A percentile compares a stretch with the other conserved stretches of the same genome.
Evolutionary conservation across 2,797 vertebrate genomes (phyloP).

Genomic region (Melopsittacus undulatus): DNA sequence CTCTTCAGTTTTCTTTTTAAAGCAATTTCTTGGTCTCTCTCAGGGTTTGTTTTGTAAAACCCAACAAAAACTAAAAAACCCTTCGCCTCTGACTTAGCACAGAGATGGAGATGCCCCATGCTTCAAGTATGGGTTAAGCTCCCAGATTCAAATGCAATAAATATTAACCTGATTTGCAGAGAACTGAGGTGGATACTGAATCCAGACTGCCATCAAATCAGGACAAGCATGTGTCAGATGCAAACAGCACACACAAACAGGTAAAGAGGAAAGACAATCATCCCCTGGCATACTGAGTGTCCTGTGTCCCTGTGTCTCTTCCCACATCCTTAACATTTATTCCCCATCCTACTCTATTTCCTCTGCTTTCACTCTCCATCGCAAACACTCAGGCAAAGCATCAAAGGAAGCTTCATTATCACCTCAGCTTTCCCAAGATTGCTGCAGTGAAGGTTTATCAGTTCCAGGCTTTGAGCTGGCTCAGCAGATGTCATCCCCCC

Average conservation of each 20-base stretch:
- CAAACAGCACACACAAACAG: not conserved
- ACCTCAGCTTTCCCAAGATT: not conserved
- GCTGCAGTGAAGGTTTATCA: not conserved
- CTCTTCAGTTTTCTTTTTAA: conserved; percentile 54
- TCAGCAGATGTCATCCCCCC: not conserved
- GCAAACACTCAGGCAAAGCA: not conserved
- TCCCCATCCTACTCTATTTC: not conserved
- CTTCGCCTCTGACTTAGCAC: not conserved
- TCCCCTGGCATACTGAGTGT: not conserved
- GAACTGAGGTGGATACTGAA: accelerated
- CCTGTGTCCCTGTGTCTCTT: not conserved
- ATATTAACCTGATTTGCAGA: not conserved
- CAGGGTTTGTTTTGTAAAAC: conserved; percentile 2
- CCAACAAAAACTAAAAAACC: conserved; percentile 5
- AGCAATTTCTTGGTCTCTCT: conserved; percentile 44
- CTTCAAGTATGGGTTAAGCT: not conserved
- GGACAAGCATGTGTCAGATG: accelerated
- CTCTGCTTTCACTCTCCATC: not conserved
- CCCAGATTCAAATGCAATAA: not conserved
- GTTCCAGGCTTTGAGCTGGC: not conserved
- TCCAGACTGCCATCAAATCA: not conserved
- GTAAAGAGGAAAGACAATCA: not conserved
- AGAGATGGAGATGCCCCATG: not conserved
- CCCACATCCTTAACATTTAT: not conserved
- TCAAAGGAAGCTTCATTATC: not conserved